phyloP scores from a whole-genome alignment of 2,797 vertebrate genomes.

The Avahi laniger region DNA sequence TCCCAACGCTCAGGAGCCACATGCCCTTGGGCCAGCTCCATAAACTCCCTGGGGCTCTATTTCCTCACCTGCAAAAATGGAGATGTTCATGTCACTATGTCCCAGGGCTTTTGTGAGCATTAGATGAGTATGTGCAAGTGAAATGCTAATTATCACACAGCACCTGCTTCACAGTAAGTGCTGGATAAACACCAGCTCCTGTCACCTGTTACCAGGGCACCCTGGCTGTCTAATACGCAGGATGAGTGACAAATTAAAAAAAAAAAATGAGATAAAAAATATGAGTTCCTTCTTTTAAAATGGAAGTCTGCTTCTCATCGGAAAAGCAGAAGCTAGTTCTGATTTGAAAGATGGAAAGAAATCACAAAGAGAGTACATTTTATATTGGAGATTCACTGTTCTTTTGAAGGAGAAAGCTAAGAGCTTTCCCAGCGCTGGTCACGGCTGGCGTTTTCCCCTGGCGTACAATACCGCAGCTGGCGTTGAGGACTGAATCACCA shows the following conservation, averaged over 20 bases:
- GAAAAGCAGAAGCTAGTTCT: neutral
- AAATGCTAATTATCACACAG: fast-evolving
- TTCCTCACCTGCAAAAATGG: neutral
- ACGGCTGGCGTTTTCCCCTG: fast-evolving
- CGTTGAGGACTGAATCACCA: fast-evolving
- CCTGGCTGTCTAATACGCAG: neutral
- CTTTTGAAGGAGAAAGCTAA: neutral
- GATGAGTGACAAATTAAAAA: neutral
- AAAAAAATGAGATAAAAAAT: neutral
- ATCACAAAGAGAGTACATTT: neutral
- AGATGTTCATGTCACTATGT: neutral
- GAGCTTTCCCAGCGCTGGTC: fast-evolving
- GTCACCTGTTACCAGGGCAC: neutral
- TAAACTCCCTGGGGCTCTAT: neutral
- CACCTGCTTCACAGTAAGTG: fast-evolving
- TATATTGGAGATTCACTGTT: neutral
- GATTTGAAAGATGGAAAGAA: neutral
- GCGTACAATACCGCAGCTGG: fast-evolving
- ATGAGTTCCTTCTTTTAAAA: neutral
- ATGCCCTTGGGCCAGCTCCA: neutral
- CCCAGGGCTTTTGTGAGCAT: neutral
- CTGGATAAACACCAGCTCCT: fast-evolving
- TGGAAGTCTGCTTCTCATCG: neutral
- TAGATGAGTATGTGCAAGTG: fast-evolving
- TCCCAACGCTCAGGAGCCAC: neutral